Evolutionary conservation across 2,888 invertebrate genomes (phyloP), one percentile per base, ranked within the genome.

Genomic region (Coleophora deauratella): DNA sequence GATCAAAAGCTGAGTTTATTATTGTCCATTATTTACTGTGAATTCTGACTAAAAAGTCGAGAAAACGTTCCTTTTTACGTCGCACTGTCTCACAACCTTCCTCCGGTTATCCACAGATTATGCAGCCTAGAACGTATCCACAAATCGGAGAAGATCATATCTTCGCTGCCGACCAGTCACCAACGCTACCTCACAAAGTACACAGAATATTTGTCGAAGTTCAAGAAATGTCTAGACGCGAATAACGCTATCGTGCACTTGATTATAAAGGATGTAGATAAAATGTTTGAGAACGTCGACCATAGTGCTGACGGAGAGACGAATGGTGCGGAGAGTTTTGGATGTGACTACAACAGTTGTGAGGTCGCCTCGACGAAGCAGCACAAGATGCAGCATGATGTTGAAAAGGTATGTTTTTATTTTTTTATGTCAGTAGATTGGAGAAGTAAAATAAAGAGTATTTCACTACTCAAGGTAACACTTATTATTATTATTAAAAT

Each of bases 241-340:
- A 91, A 91, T 65, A 87, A 89, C 36, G 78, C 82, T 35, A 86
- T 90, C 13, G 90, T 91, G 3, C 91, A 92, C 45, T 72, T 91
- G 15, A 92, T 96, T 33, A 89, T 94, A 34, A 88, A 91, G 65
- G 90, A 95, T 69, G 94, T 92, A n/a, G 90, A 92, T 37, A 89
- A 89, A 30, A 92, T 96, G 82, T 96, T 96, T 70, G 94, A 93
- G 69, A 96, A 95, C 67, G 91, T 90, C 0, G 81, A 81, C 33
- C 80, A 75, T 33, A 69, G 72, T 12, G 52, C 49, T 0, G 44
- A 41, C 0, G 58, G 65, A 0, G 63, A 61, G 44, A 66, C 65
- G 1, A 81, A 80, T 27, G 82, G 79, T 0, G 58, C 66, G 0
- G 78, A 80, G 44, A 78, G 67, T 32, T 75, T 78, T 43, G 78